Base-by-base conservation (phyloP, 2,888 invertebrate species). In the Habrosyne pyritoides region DNA sequence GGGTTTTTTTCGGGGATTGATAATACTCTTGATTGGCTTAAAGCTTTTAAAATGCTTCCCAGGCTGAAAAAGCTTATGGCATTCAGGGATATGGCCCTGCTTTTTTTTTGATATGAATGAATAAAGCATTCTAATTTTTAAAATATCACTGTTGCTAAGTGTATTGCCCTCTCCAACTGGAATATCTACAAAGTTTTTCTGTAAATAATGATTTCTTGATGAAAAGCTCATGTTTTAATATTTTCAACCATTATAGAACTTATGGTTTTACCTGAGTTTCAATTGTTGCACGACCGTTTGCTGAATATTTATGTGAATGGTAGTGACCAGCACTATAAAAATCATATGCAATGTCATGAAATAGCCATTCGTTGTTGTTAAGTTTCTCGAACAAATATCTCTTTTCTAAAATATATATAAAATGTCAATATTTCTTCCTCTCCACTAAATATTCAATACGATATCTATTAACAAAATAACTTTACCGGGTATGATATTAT, bases 51-150 rank as follows among this genome's bases (percentile, higher is more conserved):
- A 73, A 24, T 78, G 79, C 2, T 55, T 53, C 2, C 77, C 77
- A 47, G 72, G 75, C 49, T 63, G 55, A 60, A 86, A 87, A 10
- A 89, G 66, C 61, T 81, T 81, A 5, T 75, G 59, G 59, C 87
- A 88, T 52, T 78, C 73, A 12, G 75, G 62, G 8, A 67, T 58
- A 54, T 71, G 68, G 1, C 62, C 55, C 21, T 56, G 33, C 46
- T 65, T 68, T 46, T 77, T 75, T 53, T 61, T 75, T 2, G 71
- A 65, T 8, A 84, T 79, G 18, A 67, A 80, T 50, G 81, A 83
- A 53, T 89, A 89, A 0, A 89, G 64, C 80, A 83, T 81, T 64
- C 71, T 71, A 56, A 89, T 74, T 77, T 89, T 89, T 48, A 62
- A 57, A 24, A 86, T 63, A 53, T 89, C 89, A 5, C 10, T 61